Evolutionary conservation across 2,888 invertebrate genomes (phyloP).

Genomic region (Papilio gigon): DNA sequence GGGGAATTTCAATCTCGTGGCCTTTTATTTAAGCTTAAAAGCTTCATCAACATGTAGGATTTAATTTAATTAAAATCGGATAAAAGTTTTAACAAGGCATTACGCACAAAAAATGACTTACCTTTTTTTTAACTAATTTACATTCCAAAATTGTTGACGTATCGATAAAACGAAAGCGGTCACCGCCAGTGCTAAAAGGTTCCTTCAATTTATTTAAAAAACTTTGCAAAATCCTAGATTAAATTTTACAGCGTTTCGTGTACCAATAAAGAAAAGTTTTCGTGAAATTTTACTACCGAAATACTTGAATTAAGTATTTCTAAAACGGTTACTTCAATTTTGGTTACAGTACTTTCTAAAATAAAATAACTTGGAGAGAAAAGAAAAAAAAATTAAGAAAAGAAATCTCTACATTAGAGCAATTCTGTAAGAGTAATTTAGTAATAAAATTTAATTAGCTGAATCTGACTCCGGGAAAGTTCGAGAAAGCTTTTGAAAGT

Average conservation of each 20-base stretch:
- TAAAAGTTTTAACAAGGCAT: conserved; percentile 22
- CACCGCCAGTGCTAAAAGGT: background rate
- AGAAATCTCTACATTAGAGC: conserved; percentile 10
- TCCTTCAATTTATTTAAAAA: background rate
- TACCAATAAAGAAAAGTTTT: background rate
- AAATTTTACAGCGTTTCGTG: background rate
- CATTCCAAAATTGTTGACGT: background rate
- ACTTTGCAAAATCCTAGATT: background rate
- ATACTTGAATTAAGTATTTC: background rate
- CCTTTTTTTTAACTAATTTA: background rate
- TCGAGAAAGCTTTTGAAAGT: conserved; percentile 27
- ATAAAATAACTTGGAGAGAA: background rate
- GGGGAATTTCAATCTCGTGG: conserved; percentile 11
- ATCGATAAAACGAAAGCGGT: background rate
- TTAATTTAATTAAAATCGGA: conserved; percentile 20
- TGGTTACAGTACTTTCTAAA: background rate
- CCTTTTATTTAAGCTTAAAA: conserved; percentile 20
- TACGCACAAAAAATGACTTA: conserved; percentile 1
- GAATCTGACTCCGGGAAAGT: background rate
- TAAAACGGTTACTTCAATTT: too few species aligned
- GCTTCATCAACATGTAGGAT: conserved; percentile 24
- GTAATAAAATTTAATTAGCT: conserved; percentile 22
- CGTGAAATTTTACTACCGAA: background rate
- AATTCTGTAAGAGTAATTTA: conserved; percentile 16
- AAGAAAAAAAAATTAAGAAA: background rate